These are phyloP conservation scores for Syngnathus rostellatus DNA, from an alignment of 2,797 vertebrate genomes.

Conservation along the genomic window DNA sequence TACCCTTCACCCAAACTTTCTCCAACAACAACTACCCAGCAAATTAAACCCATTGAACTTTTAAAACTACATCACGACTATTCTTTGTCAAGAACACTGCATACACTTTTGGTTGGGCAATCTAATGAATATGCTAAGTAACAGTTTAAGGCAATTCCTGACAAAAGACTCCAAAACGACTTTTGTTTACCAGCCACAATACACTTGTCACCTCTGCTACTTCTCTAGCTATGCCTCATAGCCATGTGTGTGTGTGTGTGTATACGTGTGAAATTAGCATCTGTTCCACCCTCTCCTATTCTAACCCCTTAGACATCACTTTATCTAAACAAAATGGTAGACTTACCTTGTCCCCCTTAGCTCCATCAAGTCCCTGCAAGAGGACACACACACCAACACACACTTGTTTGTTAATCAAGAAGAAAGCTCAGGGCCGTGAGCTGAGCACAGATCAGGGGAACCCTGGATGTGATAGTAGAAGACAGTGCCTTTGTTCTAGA, in stretches of 20 bases:
- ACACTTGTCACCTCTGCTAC: constrained; percentile 57
- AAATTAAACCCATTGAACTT: constrained; percentile 5
- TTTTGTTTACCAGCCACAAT: constrained; percentile 46
- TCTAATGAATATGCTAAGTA: constrained; percentile 63
- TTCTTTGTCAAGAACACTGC: constrained; percentile 31
- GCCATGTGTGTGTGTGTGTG: constrained; percentile 9
- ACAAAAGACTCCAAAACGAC: constrained; percentile 44
- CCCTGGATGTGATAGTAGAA: constrained; percentile 63
- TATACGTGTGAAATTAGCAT: constrained; percentile 45
- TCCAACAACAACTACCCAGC: not conserved
- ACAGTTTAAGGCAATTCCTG: constrained; percentile 45
- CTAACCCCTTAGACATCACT: constrained; percentile 52
- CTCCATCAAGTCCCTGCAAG: constrained; percentile 79
- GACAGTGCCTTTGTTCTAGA: constrained; percentile 60
- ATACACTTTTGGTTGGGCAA: constrained; percentile 43
- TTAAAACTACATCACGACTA: constrained; percentile 19
- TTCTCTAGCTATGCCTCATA: constrained; percentile 42
- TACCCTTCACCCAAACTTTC: not conserved
- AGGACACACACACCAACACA: constrained; percentile 34
- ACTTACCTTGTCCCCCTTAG: constrained; percentile 88
- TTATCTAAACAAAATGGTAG: constrained; percentile 64
- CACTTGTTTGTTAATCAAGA: constrained; percentile 51
- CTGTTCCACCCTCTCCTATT: constrained; percentile 53
- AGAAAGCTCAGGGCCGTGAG: constrained; percentile 54
- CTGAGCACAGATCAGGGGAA: constrained; percentile 54